Conservation (phyloP, 37 sponge, comb jelly and placozoan genomes). For the Mnemiopsis leidyi region DNA sequence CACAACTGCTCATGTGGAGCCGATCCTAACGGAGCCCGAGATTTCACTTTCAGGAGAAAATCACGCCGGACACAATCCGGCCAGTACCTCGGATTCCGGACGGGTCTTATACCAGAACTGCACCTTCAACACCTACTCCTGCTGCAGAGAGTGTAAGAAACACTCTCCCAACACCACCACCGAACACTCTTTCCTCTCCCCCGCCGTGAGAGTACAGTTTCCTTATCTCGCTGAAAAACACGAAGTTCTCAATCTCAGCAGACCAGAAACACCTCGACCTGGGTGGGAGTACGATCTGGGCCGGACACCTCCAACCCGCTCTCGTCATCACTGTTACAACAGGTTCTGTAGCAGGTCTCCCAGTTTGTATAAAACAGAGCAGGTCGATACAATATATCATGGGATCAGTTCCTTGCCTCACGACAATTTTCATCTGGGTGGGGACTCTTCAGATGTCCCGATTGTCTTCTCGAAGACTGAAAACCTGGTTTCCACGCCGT, state of each 20-base stretch:
- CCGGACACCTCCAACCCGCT: neutral
- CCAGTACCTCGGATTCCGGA: neutral
- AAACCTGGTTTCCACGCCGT: neutral
- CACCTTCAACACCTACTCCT: slow-evolving; percentile 49
- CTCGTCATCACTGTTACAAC: neutral
- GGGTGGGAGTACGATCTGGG: neutral
- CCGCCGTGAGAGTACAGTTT: neutral
- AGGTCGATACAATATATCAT: neutral
- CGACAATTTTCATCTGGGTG: neutral
- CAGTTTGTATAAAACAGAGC: neutral
- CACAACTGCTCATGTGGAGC: neutral
- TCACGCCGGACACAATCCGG: neutral
- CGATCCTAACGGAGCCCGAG: neutral
- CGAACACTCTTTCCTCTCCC: neutral
- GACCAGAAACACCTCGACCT: neutral
- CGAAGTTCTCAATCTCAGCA: neutral
- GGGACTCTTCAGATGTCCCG: neutral
- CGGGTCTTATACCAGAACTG: neutral
- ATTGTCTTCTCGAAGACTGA: neutral
- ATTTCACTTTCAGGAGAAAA: no score
- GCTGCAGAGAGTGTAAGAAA: neutral
- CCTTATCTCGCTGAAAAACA: neutral
- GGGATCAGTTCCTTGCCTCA: neutral
- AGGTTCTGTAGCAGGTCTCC: neutral
- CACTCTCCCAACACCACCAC: neutral